Base-by-base conservation (phyloP, 2,113 vertebrate species). In the Oreochromis tanganicae region DNA sequence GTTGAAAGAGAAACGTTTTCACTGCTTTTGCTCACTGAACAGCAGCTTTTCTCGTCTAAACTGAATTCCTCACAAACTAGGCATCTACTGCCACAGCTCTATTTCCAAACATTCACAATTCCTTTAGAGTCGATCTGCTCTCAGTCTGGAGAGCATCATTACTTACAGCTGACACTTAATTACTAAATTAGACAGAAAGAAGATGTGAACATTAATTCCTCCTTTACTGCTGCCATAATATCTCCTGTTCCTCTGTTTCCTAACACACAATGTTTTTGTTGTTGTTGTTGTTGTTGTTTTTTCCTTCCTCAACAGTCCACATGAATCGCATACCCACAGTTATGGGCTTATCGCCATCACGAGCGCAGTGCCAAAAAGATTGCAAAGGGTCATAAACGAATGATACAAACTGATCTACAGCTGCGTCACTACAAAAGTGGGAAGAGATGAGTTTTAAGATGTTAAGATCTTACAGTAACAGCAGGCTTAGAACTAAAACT, bases 121-220 rank as follows among this genome's bases (percentile, higher is more conserved):
- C 21, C 46, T 36, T 83, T 8, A 83, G 46, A 89, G 66, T 43
- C 4, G 2, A 85, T 82, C 68, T n/a, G 36, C 55, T 68, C 63
- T 12, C 52, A 79, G 61, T n/a, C n/a, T 80, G 57, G 19, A 66
- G 43, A 82, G 27, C 81, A 50, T 57, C 84, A 52, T 89, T 13
- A 88, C 87, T 92, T 82, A 82, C 63, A 46, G 54, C 68, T 87
- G 88, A 61, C 66, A 46, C 38, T 27, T 73, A 73, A 73, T 73
- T 73, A 46, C 66, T 46, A 27, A 73, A 46, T 38, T 14, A 86
- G 41, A 80, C 29, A 5, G n/a, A 86, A 71, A 48, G 68, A 48
- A 66, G 46, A 59, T 34, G 6, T 36, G 14, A n/a, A 78, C n/a
- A 73, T 71, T 3, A 8, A 50, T 63, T 59, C 38, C 36, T 38